Percentiles rank a stretch among this genome's conserved stretches.
phyloP scores from a whole-genome alignment of 2,888 invertebrate species.

The Magallana nippona region DNA sequence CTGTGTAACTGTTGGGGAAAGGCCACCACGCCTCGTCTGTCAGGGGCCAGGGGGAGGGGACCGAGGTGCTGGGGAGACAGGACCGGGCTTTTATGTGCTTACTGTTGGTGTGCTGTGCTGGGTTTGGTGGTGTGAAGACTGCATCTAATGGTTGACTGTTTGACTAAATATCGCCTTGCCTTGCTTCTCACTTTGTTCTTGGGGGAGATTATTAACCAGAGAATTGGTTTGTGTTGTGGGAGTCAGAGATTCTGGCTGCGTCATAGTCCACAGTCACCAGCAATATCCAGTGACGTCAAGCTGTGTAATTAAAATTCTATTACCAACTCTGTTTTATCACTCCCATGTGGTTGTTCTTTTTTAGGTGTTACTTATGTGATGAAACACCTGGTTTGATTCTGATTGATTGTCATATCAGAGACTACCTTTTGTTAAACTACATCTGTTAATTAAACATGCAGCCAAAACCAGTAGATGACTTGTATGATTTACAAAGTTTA shows the following conservation, averaged over 20 bases:
- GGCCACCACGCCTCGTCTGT: background rate
- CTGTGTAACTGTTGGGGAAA: background rate
- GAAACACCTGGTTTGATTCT: too few relatives aligned
- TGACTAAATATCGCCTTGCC: background rate
- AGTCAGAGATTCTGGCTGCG: background rate
- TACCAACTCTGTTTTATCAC: too few relatives aligned
- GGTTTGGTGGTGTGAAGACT: conserved; percentile 10
- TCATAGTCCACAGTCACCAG: too few relatives aligned
- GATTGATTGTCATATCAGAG: too few relatives aligned
- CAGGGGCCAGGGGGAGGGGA: background rate
- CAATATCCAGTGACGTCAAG: too few relatives aligned
- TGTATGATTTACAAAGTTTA: too few relatives aligned
- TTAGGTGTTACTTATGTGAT: too few relatives aligned
- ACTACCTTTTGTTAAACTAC: too few relatives aligned
- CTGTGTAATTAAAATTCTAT: too few relatives aligned
- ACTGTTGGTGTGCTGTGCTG: conserved; percentile 5
- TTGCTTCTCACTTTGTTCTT: conserved; percentile 20
- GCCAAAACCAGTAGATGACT: too few relatives aligned
- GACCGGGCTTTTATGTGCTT: conserved; percentile 10
- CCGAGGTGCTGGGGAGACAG: background rate
- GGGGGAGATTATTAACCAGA: background rate
- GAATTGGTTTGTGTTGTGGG: background rate
- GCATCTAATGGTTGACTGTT: conserved; percentile 10
- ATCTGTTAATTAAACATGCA: too few relatives aligned
- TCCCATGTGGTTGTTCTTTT: too few relatives aligned